A percentile compares a stretch with the other conserved stretches of the same genome.
These are phyloP conservation scores for Tetanocera ferruginea DNA, from an alignment of 2,888 invertebrate genomes.

Conservation along the genomic window DNA sequence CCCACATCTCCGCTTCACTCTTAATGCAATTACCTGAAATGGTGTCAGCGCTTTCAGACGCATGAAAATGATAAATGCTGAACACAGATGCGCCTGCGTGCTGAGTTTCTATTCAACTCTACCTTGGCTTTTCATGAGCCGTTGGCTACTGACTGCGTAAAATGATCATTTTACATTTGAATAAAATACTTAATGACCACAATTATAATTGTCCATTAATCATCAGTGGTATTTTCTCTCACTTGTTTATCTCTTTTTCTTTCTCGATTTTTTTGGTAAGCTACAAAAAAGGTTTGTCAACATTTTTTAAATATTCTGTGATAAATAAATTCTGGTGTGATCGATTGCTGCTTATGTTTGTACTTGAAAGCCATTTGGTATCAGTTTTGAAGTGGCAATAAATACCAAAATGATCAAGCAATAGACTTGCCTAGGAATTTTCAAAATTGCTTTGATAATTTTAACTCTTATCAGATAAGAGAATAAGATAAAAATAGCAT, in stretches of 20 bases:
- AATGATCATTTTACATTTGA: conserved; percentile 8
- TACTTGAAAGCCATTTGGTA: too few relatives aligned
- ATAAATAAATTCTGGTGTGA: neutral
- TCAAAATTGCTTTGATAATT: too few relatives aligned
- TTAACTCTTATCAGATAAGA: too few relatives aligned
- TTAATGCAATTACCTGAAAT: neutral
- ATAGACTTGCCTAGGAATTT: too few relatives aligned
- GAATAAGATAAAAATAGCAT: too few relatives aligned
- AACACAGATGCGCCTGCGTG: neutral
- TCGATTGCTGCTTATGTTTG: neutral
- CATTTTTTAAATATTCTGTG: conserved; percentile 3
- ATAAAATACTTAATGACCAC: conserved; percentile 20
- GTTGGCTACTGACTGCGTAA: neutral
- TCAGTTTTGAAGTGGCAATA: too few relatives aligned
- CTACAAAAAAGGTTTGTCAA: conserved; percentile 7
- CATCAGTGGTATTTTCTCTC: neutral
- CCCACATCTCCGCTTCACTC: neutral
- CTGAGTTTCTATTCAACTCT: neutral
- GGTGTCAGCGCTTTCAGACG: neutral
- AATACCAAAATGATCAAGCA: too few relatives aligned
- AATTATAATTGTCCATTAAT: conserved; percentile 20
- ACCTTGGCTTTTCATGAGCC: neutral
- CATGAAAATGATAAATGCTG: neutral
- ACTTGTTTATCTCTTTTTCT: neutral
- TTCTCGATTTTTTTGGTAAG: neutral